Percentiles rank a stretch among this genome's conserved stretches.
phyloP scores from a whole-genome alignment of 2,888 invertebrate genomes.

The Beris chalybata region DNA sequence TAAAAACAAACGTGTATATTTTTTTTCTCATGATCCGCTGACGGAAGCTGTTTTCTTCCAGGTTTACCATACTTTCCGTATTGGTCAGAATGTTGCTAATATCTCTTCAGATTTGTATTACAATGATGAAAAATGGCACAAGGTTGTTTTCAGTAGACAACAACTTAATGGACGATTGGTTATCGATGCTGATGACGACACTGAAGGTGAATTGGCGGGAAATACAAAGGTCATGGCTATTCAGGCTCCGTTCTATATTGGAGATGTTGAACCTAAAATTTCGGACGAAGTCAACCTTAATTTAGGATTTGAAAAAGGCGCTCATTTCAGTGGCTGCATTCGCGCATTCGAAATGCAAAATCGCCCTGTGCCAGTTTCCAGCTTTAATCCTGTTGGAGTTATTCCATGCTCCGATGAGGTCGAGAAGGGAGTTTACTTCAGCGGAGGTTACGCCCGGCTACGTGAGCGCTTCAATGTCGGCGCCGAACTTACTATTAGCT shows the following conservation, averaged over 20 bases:
- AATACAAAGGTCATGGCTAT: conserved; percentile 60
- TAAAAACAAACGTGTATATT: conserved; percentile 49
- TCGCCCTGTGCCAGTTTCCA: conserved; percentile 60
- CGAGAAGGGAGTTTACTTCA: conserved; percentile 84
- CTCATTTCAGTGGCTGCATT: conserved; percentile 83
- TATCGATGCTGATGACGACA: conserved; percentile 61
- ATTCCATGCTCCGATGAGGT: conserved; percentile 78
- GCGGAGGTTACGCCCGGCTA: conserved; percentile 68
- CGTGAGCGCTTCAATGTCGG: conserved; percentile 79
- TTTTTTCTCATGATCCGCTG: conserved; percentile 36
- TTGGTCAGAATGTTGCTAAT: conserved; percentile 65
- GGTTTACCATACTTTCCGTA: conserved; percentile 66
- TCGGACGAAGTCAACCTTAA: conserved; percentile 56
- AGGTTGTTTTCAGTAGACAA: conserved; percentile 67
- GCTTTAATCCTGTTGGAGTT: conserved; percentile 60
- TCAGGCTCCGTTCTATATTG: conserved; percentile 74
- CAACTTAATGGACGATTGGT: conserved; percentile 62
- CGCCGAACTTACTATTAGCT: conserved; percentile 71
- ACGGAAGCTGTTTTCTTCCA: conserved; percentile 44
- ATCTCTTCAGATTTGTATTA: conserved; percentile 63
- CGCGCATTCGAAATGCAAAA: conserved; percentile 74
- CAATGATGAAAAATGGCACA: conserved; percentile 81
- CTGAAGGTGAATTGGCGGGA: conserved; percentile 47
- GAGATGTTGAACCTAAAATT: conserved; percentile 65
- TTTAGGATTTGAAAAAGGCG: conserved; percentile 47